Evolutionary conservation across 2,797 vertebrate genomes (phyloP).

Genomic region (Epinephelus malabaricus): DNA sequence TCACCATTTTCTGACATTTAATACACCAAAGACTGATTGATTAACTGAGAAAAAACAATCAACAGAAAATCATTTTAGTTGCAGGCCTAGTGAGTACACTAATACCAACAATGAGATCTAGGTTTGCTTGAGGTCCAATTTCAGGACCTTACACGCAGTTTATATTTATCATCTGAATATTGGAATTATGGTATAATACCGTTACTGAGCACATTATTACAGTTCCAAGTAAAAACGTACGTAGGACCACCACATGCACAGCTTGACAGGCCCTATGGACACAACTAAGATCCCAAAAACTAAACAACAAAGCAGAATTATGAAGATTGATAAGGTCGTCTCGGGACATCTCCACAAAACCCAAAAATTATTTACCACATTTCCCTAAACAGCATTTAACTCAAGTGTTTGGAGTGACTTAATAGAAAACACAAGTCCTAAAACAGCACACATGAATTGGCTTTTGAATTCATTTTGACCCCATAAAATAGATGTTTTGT

Average conservation of each 20-base stretch:
- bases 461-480: background rate
- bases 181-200: background rate
- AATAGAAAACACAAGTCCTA: too few species aligned
- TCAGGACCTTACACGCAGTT: too few species aligned
- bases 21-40: too few species aligned
- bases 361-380: background rate
- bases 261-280: background rate
- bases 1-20: too few species aligned
- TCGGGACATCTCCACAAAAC: background rate
- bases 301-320: too few species aligned
- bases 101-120: too few species aligned
- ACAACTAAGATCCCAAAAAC: background rate
- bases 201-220: background rate
- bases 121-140: too few species aligned
- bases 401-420: background rate
- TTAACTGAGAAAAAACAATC: too few species aligned
- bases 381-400: background rate
- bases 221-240: background rate
- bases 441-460: background rate
- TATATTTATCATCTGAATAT: slow-evolving; percentile 5
- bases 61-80: too few species aligned
- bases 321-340: background rate
- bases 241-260: background rate
- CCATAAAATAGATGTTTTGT: background rate
- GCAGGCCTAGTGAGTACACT: too few species aligned